Evolutionary conservation across 2,113 vertebrate species (phyloP), one percentile per base, ranked within the genome.

Genomic region (Eira barbara): DNA sequence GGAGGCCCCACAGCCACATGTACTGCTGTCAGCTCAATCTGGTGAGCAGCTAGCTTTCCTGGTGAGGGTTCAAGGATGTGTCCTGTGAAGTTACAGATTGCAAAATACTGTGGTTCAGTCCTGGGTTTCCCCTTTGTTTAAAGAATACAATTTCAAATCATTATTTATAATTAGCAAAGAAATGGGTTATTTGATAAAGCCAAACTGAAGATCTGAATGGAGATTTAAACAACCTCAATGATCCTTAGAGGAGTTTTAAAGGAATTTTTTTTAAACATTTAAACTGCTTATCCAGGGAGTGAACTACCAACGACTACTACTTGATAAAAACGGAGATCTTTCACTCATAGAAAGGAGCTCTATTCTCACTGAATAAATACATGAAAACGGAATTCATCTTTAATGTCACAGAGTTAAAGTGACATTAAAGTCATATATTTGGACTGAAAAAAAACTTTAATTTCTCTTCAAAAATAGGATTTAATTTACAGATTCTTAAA

Each of bases 391-490:
- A 90, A 49, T 47, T 96, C 34, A 55, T 27, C 61, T 55, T 91
- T 78, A 78, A 79, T 18, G 36, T 21, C 11, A 34, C 63, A 67
- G 31, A 67, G 63, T 67, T 17, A 67, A 67, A 67, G 25, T 65
- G 29, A 81, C 39, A 49, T 88, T 20, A 82, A 78, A 89, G n/a
- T 67, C 47, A 78, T 79, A 76, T 89, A 82, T 59, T 78, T 34
- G 84, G 45, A 92, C 49, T 18, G 21, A 34, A 80, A 74, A 49
- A 92, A 82, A 80, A n/a, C 5, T 78, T 65, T 49, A 47, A 69
- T 42, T 95, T 81, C 55, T 25, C 83, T 73, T 95, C 36, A 90
- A 95, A 42, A 94, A 81, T 55, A 93, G 42, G 23, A 85, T 92
- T 76, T 92, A 21, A 80, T 27, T 63, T 67, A 69, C 25, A 87